These are phyloP conservation scores for Hartigia nigra DNA, from an alignment of 2,888 invertebrate species.

Conservation along the genomic window DNA sequence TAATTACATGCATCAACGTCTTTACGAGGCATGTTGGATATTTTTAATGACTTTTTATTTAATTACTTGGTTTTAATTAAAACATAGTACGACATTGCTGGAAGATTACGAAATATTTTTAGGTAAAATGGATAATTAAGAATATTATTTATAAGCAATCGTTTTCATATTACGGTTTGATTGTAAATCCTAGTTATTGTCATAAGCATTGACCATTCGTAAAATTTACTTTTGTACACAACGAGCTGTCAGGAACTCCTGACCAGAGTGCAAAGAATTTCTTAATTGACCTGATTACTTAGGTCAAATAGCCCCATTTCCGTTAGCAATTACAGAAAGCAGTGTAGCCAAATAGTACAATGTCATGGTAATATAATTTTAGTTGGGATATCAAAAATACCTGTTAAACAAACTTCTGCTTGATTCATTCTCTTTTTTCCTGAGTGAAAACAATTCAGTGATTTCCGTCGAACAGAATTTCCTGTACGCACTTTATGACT, in stretches of 20 bases:
- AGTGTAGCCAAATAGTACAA: background rate
- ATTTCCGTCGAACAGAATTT: background rate
- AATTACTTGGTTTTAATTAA: background rate
- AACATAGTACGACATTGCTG: background rate
- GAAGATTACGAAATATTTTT: background rate
- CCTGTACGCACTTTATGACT: background rate
- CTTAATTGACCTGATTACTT: conserved; percentile 31
- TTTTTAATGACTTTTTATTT: background rate
- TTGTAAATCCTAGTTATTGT: background rate
- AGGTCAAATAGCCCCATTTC: conserved; percentile 37
- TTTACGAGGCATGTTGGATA: background rate
- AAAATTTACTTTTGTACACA: background rate
- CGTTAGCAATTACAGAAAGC: conserved; percentile 38
- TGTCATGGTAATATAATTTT: background rate
- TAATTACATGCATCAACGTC: background rate
- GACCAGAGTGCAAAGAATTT: conserved; percentile 11
- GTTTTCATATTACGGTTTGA: background rate
- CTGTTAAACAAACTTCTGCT: background rate
- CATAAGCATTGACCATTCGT: background rate
- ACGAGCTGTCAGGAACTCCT: background rate
- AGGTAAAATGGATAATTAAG: background rate
- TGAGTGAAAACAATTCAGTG: background rate
- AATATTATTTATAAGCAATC: background rate
- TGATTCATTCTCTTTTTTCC: background rate
- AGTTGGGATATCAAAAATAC: background rate